These are phyloP conservation scores for Podargus strigoides DNA, from an alignment of 2,797 vertebrate species.

Conservation along the genomic window DNA sequence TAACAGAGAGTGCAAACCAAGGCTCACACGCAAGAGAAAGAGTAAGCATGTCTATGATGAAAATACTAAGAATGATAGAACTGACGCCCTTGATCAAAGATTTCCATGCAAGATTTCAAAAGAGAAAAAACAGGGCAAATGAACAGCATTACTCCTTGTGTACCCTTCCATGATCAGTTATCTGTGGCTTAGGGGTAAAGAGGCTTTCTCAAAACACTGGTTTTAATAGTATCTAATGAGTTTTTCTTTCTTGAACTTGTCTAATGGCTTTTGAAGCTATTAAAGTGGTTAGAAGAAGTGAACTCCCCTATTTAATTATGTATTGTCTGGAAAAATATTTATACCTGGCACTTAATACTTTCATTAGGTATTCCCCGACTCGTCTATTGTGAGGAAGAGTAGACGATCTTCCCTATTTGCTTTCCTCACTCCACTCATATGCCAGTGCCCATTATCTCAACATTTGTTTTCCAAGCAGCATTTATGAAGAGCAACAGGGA, in stretches of 20 bases:
- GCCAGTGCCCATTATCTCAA: neutral
- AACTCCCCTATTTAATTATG: neutral
- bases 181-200: neutral
- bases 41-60: neutral
- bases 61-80: neutral
- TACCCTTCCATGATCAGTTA: neutral
- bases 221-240: neutral
- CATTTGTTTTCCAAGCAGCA: neutral
- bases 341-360: neutral
- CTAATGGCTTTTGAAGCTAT: neutral
- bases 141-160: neutral
- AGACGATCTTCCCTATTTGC: neutral
- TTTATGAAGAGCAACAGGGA: neutral
- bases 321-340: neutral
- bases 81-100: neutral
- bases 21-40: neutral
- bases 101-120: neutral
- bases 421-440: neutral
- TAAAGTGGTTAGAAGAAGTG: neutral
- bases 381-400: neutral
- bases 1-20: neutral
- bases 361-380: neutral
- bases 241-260: neutral
- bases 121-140: neutral
- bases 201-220: neutral